phyloP scores from a whole-genome alignment of 1,140 invertebrate species.

The Brachionus paranguensis region DNA sequence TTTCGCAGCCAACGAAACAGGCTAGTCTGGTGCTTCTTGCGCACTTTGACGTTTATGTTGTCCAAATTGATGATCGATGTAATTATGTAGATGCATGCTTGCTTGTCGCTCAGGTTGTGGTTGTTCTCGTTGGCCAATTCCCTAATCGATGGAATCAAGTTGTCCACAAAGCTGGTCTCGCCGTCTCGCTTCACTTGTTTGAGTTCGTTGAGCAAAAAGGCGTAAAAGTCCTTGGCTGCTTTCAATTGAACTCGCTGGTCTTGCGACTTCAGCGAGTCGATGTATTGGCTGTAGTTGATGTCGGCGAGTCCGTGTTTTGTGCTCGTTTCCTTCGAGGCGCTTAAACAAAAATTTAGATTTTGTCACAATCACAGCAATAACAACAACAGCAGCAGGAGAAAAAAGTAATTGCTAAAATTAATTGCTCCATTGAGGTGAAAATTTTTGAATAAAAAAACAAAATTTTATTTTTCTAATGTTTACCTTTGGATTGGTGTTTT shows the following conservation, averaged over 20 bases:
- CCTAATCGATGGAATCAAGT: conserved; percentile 5
- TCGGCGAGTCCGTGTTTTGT: background rate
- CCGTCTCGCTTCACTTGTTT: conserved; percentile 27
- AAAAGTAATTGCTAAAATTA: too few relatives aligned
- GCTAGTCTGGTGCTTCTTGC: conserved; percentile 33
- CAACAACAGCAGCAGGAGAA: too few relatives aligned
- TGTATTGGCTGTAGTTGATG: conserved; percentile 6
- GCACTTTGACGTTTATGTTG: conserved; percentile 30
- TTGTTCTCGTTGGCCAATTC: conserved; percentile 37
- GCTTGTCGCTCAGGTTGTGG: background rate
- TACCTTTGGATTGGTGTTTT: background rate
- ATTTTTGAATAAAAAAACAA: too few relatives aligned
- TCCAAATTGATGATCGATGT: conserved; percentile 38
- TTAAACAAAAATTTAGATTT: background rate
- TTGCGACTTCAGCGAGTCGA: conserved; percentile 2
- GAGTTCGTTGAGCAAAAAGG: conserved; percentile 14
- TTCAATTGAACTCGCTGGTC: conserved; percentile 11
- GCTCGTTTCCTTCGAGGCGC: background rate
- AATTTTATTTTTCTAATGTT: background rate
- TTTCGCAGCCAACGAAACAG: conserved; percentile 63
- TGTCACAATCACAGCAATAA: too few relatives aligned
- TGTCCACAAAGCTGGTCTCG: conserved; percentile 16
- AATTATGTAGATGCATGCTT: conserved; percentile 33
- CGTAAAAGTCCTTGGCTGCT: conserved; percentile 34
- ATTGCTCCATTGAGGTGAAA: too few relatives aligned